Conservation (phyloP, 37 sponge, comb jelly and placozoan species). For the Beroe forskalii region DNA sequence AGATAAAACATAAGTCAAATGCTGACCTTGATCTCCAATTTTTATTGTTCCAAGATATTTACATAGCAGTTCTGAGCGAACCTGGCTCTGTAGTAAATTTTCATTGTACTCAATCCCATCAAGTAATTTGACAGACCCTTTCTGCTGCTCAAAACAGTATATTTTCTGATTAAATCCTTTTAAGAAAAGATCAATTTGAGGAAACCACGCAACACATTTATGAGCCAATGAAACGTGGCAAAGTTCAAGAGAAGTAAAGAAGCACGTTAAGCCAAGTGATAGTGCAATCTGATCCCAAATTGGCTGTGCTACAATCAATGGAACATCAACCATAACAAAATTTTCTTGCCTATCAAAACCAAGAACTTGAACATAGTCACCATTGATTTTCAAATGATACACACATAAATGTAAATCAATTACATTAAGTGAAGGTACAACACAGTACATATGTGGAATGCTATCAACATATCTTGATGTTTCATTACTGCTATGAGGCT, state of each 20-base stretch:
- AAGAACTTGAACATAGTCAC: neutral
- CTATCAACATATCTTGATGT: too few relatives aligned
- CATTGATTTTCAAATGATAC: neutral
- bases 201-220: slow-evolving; percentile 1
- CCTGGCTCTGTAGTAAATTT: neutral
- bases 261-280: neutral
- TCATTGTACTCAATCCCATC: neutral
- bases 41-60: neutral
- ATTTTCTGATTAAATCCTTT: neutral
- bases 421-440: neutral
- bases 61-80: neutral
- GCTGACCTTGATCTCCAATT: neutral
- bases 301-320: neutral
- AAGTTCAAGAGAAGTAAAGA: neutral
- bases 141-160: neutral
- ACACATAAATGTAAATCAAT: neutral
- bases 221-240: neutral
- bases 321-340: neutral
- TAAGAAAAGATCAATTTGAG: neutral
- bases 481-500: neutral
- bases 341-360: neutral
- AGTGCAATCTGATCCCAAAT: neutral
- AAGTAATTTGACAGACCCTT: neutral
- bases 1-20: neutral
- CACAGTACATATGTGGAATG: neutral